phyloP scores from a whole-genome alignment of 2,113 vertebrate species.

The Pogonocichla stellata region DNA sequence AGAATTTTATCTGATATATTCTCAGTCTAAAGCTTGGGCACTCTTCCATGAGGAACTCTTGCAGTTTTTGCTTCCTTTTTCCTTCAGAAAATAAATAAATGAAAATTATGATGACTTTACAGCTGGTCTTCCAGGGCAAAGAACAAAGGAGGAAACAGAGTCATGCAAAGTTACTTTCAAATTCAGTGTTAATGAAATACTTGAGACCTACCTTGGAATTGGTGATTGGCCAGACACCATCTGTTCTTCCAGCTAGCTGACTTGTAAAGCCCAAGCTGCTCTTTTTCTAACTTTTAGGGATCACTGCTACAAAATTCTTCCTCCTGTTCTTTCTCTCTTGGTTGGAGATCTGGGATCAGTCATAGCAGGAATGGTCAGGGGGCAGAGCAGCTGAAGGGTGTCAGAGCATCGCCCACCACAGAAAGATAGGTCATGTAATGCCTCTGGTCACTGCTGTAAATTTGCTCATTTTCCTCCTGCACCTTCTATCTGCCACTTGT shows the following conservation, averaged over 20 bases:
- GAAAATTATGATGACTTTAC: not conserved
- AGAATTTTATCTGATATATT: not conserved
- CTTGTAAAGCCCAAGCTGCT: not conserved
- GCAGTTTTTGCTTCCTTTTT: not conserved
- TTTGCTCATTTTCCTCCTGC: not conserved
- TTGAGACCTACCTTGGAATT: not conserved
- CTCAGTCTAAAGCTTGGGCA: not conserved
- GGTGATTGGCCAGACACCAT: slow-evolving; percentile 14
- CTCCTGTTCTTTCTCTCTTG: not conserved
- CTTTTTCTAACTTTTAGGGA: not conserved
- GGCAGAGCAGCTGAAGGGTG: not conserved
- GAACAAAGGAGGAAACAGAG: slow-evolving; percentile 6
- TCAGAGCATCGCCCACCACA: not conserved
- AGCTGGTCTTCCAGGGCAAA: not conserved
- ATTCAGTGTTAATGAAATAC: slow-evolving; percentile 14
- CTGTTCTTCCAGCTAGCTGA: not conserved
- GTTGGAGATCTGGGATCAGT: not conserved
- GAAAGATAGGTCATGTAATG: not conserved
- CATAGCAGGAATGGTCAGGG: not conserved
- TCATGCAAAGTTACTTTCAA: not conserved
- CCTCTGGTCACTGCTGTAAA: not conserved
- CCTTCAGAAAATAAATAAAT: slow-evolving; percentile 1
- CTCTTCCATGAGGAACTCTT: not conserved
- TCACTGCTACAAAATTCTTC: not conserved
- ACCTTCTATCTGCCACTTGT: not conserved